A percentile compares a stretch with the other conserved stretches of the same genome.
Evolutionary conservation across 2,113 vertebrate genomes (phyloP).

Genomic region (Stegostoma tigrinum): DNA sequence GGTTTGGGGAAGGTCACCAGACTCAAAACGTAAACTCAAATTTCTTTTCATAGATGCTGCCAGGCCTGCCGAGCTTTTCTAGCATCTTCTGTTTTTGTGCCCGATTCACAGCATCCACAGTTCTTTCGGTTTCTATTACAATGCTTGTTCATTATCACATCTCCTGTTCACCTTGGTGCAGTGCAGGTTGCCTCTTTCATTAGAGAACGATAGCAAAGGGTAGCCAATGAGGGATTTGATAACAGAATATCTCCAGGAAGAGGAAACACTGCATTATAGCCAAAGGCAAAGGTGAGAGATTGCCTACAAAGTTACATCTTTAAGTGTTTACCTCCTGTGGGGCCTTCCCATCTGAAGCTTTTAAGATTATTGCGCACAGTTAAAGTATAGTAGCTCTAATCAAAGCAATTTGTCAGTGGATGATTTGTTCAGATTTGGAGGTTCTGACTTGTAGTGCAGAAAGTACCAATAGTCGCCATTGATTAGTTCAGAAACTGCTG

Average conservation of each 20-base stretch:
- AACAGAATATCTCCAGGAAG: background rate
- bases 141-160: background rate
- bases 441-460: background rate
- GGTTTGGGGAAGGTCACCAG: too few relatives aligned
- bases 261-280: background rate
- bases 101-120: too few relatives aligned
- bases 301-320: background rate
- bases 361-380: background rate
- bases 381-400: background rate
- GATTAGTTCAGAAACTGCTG: background rate
- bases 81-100: too few relatives aligned
- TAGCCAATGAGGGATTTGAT: background rate
- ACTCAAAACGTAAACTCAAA: too few relatives aligned
- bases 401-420: background rate
- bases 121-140: too few relatives aligned
- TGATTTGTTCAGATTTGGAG: background rate
- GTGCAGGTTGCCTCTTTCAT: background rate
- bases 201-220: background rate
- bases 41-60: too few relatives aligned
- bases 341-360: background rate
- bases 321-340: background rate
- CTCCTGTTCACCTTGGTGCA: background rate
- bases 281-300: background rate
- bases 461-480: background rate
- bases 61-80: too few relatives aligned